Base-by-base conservation (phyloP, 2,113 vertebrate genomes). In the Toxotes chatareus region DNA sequence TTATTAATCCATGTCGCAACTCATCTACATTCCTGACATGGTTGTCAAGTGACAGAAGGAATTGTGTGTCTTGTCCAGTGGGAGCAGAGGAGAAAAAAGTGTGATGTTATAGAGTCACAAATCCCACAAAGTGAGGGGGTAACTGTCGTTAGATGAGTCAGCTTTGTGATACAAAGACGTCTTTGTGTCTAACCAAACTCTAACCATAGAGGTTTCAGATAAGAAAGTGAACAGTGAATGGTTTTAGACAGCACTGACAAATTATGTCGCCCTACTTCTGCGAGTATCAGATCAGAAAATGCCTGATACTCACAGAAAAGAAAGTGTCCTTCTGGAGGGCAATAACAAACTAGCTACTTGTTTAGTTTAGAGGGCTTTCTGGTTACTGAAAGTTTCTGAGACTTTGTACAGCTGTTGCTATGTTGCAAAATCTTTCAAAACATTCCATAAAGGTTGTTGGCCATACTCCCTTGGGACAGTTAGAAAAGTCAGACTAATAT, bases 351-450 rank as follows among this genome's bases (percentile, higher is more conserved):
- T 27, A 56, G 10, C 3, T 23, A 55, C 51, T 55, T 13, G 5
- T 56, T 27, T 13, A 56, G 1, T 56, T 13, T 27, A 4, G 55
- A 13, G 10, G 12, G 23, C n/a, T 36, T 61, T 14, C 36, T 61
- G 32, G 59, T 61, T 61, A 8, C 16, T 9, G 4, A 61, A 17
- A 61, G 14, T 38, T 69, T 70, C 16, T 38, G 4, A 56, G 51
- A 53, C 21, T 47, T 68, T 60, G 71, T 5, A 1, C 17, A 16
- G 14, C 44, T 56, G 56, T 68, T 61, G 19, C 23, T 65, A 14
- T 56, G 31, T 1, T 42, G 60, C 34, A 55, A 42, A 83, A 61
- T 32, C 5, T 65, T 67, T 73, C 40, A 36, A 73, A 76, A 53
- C 13, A 38, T 23, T 27, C 51, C 46, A 42, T 36, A 23, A 71